Evolutionary conservation across 2,113 vertebrate genomes (phyloP), one percentile per base, ranked within the genome.

Genomic region (Elachura formosa): DNA sequence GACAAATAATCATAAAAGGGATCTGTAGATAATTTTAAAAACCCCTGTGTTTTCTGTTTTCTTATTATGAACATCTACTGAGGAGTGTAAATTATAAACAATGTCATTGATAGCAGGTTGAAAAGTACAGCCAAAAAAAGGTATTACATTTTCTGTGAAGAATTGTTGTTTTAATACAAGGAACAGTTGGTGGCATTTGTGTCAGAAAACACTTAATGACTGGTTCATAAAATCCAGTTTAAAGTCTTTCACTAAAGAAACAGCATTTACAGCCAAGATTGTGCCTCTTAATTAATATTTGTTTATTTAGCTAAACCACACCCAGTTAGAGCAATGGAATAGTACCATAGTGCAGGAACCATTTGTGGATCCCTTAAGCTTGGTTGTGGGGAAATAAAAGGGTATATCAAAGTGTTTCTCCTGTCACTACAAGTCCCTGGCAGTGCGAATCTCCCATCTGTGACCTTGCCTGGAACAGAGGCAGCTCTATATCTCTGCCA

Each of bases 401-500:
- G 31, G 52, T 56, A 5, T 29, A 15, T 43, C 19, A 28, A 71
- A 61, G 43, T 38, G 94, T 90, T 75, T 77, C 51, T 90, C 81
- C 48, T 78, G 43, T 84, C 82, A 68, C n/a, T 90, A 77, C 52
- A 56, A 81, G 14, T 64, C 46, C 15, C 25, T 55, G 40, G n/a
- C 54, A 71, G 43, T 15, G 12, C 20, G 17, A 41, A 15, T 72
- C 29, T 81, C 41, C 59, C 11, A 2, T 55, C 68, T 83, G 63
- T 87, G 54, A 79, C 87, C 54, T 84, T 83, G 36, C 34, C 72
- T 83, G 82, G 45, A 89, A 68, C 6, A 75, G 34, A 86, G 78
- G 28, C 46, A 62, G 62, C 90, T 96, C 71, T 45, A 71, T 85
- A 87, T 66, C 49, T 89, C 90, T 95, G 93, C 87, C 69, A 25